Evolutionary conservation across 2,113 vertebrate genomes (phyloP), one percentile per base, ranked within the genome.

Genomic region (Aegypius monachus): DNA sequence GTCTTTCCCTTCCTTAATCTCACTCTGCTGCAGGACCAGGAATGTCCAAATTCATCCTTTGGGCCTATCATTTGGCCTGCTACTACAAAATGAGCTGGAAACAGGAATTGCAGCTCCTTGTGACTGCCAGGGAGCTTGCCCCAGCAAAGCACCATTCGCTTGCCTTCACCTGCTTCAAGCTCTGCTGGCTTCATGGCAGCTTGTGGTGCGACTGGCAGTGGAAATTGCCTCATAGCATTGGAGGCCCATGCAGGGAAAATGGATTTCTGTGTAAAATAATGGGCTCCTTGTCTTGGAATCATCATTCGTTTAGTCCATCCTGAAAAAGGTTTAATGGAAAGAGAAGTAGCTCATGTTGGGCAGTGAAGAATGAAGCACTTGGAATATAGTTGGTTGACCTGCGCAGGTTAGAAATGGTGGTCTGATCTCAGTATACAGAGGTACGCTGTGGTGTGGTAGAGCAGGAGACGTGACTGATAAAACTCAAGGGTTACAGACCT

Each of bases 21-120:
- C 7, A 5, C 25, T 55, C 26, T 77, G 18, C 31, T 26, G 7
- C 32, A 32, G 8, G 21, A 86, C n/a, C 21, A 72, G 13, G 17
- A 79, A 61, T 36, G 9, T 79, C 32, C 25, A 34, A 65, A 27
- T 62, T 45, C 4, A 2, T 65, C 40, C 12, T 70, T 38, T 47
- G 16, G 23, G 32, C n/a, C 21, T 63, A 0, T 52, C 1, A 1
- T 72, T 77, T 2, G 4, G 10, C 31, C 38, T 81, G 45, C 38
- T 81, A 20, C 52, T 82, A 43, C 26, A 53, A 73, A 81, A 71
- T 42, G 58, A 62, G 9, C 14, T 77, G n/a, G 34, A 78, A 81
- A 25, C 10, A 78, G 53, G 31, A 53, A 42, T 16, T 58, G 9
- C 53, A 68, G 12, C 20, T 85, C 42, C 42, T 38, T 34, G 14